Evolutionary conservation across 2,113 vertebrate species (phyloP).

Genomic region (Turdus rufiventris): DNA sequence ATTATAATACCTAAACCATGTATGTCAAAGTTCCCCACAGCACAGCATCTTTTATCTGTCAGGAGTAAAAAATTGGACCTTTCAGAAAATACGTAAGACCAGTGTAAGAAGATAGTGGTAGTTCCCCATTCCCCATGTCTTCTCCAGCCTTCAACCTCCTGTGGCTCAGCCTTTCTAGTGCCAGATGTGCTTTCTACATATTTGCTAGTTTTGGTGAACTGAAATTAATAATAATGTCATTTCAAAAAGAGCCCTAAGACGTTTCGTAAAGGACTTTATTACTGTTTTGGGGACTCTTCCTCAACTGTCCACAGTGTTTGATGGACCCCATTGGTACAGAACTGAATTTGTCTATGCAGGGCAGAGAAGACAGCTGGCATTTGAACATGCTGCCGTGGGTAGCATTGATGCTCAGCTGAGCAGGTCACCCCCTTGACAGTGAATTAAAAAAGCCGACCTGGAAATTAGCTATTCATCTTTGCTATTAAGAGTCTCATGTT

Average conservation of each 20-base stretch:
- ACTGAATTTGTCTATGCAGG: background rate
- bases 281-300: background rate
- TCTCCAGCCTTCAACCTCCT: background rate
- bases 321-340: background rate
- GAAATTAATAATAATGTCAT: background rate
- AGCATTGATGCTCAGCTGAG: background rate
- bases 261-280: background rate
- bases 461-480: slow-evolving; percentile 16
- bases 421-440: background rate
- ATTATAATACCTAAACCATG: background rate
- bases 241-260: background rate
- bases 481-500: background rate
- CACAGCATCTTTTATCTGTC: background rate
- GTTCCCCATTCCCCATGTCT: background rate
- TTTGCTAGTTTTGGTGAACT: background rate
- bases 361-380: background rate
- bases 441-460: background rate
- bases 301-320: background rate
- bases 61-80: background rate
- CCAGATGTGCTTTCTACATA: background rate
- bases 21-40: background rate
- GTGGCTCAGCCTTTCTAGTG: background rate
- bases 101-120: background rate
- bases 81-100: background rate
- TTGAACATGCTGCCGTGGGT: background rate